These are phyloP conservation scores for Pachliopta kotzebuea DNA, from an alignment of 2,888 invertebrate species.

Conservation along the genomic window DNA sequence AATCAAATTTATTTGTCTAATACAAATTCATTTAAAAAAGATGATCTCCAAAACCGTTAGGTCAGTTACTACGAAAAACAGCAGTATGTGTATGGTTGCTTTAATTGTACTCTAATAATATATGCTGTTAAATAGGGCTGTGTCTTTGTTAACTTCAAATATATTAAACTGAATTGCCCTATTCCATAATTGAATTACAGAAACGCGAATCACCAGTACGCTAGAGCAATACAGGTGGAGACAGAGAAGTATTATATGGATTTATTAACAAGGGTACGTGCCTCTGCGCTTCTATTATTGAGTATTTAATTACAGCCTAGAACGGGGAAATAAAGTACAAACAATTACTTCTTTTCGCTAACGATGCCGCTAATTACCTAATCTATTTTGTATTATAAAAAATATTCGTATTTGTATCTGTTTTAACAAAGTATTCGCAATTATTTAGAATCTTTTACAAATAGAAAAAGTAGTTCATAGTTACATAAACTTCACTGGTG, in stretches of 20 bases:
- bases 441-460: no score
- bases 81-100: no score
- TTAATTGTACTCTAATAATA: no score
- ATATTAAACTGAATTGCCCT: slow-evolving; percentile 44
- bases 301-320: slow-evolving; percentile 70
- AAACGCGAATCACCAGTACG: slow-evolving; percentile 67
- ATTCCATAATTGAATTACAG: slow-evolving; percentile 59
- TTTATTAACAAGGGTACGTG: slow-evolving; percentile 55
- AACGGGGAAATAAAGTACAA: slow-evolving; percentile 63
- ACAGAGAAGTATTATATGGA: slow-evolving; percentile 44
- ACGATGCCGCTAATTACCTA: slow-evolving; percentile 65
- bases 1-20: no score
- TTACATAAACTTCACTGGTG: no score
- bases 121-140: no score
- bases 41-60: slow-evolving; percentile 59
- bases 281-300: slow-evolving; percentile 68
- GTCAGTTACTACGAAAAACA: slow-evolving; percentile 57
- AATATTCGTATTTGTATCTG: background rate
- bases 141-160: no score
- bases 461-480: no score
- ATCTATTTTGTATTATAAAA: slow-evolving; percentile 35
- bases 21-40: no score
- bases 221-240: slow-evolving; percentile 49
- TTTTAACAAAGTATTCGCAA: background rate
- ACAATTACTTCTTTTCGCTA: slow-evolving; percentile 71